phyloP scores from a whole-genome alignment of 37 sponge, comb jelly and placozoan species.

The Ianthella basta region DNA sequence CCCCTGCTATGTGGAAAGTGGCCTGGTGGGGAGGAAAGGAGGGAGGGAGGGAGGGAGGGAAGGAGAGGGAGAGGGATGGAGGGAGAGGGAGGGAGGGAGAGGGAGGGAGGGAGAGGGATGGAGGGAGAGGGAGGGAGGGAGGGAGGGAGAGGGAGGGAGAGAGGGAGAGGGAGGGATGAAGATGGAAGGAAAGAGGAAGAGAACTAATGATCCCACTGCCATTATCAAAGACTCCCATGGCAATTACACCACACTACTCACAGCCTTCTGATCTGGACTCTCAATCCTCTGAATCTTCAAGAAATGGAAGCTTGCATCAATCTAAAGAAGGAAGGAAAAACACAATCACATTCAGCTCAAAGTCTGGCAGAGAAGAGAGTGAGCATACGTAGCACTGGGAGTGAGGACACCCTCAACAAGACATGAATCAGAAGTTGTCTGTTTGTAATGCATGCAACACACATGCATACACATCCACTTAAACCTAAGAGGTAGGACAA shows the following conservation, averaged over 20 bases:
- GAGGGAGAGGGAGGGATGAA: not conserved
- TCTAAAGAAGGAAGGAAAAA: constrained; percentile 44
- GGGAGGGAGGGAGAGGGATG: not conserved
- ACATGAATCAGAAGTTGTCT: not conserved
- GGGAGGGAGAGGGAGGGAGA: not conserved
- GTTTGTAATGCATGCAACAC: not conserved
- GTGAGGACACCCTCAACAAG: not conserved
- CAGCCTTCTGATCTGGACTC: constrained; percentile 48
- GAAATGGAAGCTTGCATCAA: constrained; percentile 74
- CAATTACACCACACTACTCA: no score
- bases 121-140: not conserved
- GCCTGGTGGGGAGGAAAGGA: constrained; percentile 29
- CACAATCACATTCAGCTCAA: no score
- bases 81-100: constrained; percentile 1
- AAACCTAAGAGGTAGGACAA: not conserved
- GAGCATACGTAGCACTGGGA: not conserved
- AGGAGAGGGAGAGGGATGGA: not conserved
- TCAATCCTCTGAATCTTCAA: constrained; percentile 54
- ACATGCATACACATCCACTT: not conserved
- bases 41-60: not conserved
- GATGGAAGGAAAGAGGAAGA: not conserved
- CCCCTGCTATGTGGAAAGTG: constrained; percentile 58
- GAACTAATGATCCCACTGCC: not conserved
- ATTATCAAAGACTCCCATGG: no score
- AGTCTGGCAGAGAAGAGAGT: not conserved